Evolutionary conservation across 1,140 invertebrate genomes (phyloP), one percentile per base, ranked within the genome.

Genomic region (Aphaenogaster ashmeadi): DNA sequence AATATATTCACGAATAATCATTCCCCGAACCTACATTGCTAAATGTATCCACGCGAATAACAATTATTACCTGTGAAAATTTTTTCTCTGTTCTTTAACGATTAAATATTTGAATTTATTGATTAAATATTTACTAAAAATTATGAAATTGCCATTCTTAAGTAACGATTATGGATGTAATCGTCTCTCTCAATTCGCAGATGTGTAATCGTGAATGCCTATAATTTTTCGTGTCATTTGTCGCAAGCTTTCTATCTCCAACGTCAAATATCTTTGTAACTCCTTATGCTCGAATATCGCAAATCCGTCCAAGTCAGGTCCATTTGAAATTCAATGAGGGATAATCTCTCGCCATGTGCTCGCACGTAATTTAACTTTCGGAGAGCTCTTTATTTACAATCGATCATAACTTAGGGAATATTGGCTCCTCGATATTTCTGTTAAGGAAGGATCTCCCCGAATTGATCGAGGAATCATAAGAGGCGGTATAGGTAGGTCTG

Each of bases 371-470:
- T 78, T 47, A 64, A 64, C 41, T 64, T 27, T 6, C 58, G 5
- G 56, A 54, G 47, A 56, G 50, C 33, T 74, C 50, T 36, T 74
- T n/a, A 74, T 74, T 74, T 54, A 11, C 15, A 56, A 27, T 78
- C 38, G 18, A 58, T 75, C 54, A 33, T 78, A 60, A 47, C n/a
- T 78, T 27, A 15, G 27, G 15, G 21, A 62, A 38, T 47, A 44
- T 38, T 78, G 15, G 38, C 21, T 47, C 18, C 27, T 36, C 58
- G 41, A 44, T 33, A 78, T 78, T 78, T 50, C 66, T 36, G 18
- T 36, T 47, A 47, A 47, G 75, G 27, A 44, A 50, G 36, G 33
- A 36, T 15, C 27, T 38, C 58, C 5, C 58, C 5, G 13, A 54
- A 66, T 66, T 52, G 58, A 66, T 66, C 41, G 27, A 13, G n/a